phyloP scores from a whole-genome alignment of 2,888 invertebrate species.

The Pristionchus arcanus region DNA sequence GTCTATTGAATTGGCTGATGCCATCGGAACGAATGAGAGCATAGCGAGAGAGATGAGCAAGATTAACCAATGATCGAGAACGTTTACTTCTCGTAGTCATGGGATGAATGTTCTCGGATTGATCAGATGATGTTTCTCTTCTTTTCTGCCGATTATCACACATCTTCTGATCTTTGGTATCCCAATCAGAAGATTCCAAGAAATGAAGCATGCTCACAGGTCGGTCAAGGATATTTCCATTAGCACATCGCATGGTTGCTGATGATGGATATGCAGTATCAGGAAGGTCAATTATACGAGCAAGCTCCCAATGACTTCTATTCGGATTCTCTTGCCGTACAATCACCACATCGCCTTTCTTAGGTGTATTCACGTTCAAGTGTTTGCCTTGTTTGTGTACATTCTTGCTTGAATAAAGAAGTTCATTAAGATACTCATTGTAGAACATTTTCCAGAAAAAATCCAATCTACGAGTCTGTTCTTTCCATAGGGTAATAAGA shows the following conservation, averaged over 20 bases:
- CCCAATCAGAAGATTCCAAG: neutral
- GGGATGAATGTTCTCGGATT: neutral
- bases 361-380: neutral
- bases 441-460: conserved; percentile 48
- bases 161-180: neutral
- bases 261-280: neutral
- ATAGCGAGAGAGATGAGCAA: neutral
- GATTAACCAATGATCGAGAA: neutral
- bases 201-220: neutral
- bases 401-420: neutral
- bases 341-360: conserved; percentile 41
- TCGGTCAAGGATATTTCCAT: neutral
- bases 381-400: neutral
- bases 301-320: conserved; percentile 46
- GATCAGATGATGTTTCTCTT: neutral
- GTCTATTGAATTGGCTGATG: neutral
- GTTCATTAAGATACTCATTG: conserved; percentile 20
- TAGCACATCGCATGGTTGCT: neutral
- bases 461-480: neutral
- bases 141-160: neutral
- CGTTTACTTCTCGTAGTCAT: neutral
- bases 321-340: conserved; percentile 21
- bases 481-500: conserved; percentile 18
- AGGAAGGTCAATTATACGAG: neutral
- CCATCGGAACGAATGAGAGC: neutral